These are phyloP conservation scores for Drosophila mojavensis DNA, from an alignment of 1,140 invertebrate genomes.

Conservation along the genomic window DNA sequence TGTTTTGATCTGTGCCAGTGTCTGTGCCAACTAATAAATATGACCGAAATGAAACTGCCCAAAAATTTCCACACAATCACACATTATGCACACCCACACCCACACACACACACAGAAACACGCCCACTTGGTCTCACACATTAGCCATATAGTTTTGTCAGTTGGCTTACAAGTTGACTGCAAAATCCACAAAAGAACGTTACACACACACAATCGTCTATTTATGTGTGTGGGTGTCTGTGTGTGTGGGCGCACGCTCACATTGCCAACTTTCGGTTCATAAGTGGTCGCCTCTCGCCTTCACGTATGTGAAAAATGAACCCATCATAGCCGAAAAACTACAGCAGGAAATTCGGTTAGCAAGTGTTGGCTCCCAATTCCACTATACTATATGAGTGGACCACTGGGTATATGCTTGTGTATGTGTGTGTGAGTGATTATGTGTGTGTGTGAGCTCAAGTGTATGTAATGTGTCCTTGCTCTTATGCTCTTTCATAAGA, in stretches of 20 bases:
- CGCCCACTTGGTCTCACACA: slow-evolving; percentile 53
- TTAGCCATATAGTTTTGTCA: slow-evolving; percentile 79
- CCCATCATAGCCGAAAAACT: slow-evolving; percentile 81
- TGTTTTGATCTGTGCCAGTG: slow-evolving; percentile 68
- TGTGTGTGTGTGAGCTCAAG: slow-evolving; percentile 33
- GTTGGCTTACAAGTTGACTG: slow-evolving; percentile 81
- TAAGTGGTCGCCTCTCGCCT: slow-evolving; percentile 69
- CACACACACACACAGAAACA: slow-evolving; percentile 21
- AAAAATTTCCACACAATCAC: slow-evolving; percentile 83
- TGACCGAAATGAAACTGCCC: slow-evolving; percentile 83
- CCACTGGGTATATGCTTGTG: slow-evolving; percentile 25
- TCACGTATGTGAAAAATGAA: slow-evolving; percentile 68
- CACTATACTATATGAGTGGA: slow-evolving; percentile 15
- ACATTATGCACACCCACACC: slow-evolving; percentile 70
- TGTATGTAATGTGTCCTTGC: slow-evolving; percentile 69
- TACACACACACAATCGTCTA: slow-evolving; percentile 45
- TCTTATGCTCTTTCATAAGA: slow-evolving; percentile 33
- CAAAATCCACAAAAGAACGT: slow-evolving; percentile 81
- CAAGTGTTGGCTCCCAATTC: slow-evolving; percentile 73
- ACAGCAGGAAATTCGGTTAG: slow-evolving; percentile 81
- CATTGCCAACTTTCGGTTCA: slow-evolving; percentile 70
- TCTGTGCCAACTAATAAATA: slow-evolving; percentile 83
- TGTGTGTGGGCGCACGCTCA: slow-evolving; percentile 44
- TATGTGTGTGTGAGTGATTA: slow-evolving; percentile 23
- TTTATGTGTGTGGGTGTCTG: background rate